Base-by-base conservation (phyloP, 2,888 invertebrate species). In the Drosophila conformis region DNA sequence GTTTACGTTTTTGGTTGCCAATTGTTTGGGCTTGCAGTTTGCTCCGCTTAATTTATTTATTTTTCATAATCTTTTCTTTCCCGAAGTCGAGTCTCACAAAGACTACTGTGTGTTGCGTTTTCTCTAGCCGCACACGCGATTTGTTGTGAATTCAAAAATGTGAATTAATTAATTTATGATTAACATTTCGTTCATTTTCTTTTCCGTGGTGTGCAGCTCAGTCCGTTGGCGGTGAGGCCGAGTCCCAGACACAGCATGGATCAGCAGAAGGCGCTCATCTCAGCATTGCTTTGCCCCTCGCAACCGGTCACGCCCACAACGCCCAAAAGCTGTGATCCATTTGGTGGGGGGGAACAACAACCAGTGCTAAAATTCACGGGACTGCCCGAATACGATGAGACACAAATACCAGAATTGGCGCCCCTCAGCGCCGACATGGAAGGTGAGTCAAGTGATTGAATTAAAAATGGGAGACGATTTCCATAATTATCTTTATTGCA, bases 301-400 rank as follows among this genome's bases (percentile, higher is more conserved):
- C 70, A 69, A 42, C 66, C 83, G 13, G 48, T 46, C 56, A 62
- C 73, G 25, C 69, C 73, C 38, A 62, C 67, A 52, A 40, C 46
- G n/a, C 52, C 42, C 11, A 48, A 35, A 15, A 58, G 53, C 67
- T 60, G 48, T 35, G 72, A 77, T 54, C 48, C 68, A 40, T 48
- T 73, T 49, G 51, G 38, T 49, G 48, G 46, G 59, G 77, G 78
- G 59, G 35, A 59, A 35, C 81, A 80, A 35, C 46, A 68, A 18
- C 48, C 62, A 4, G 27, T 33, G n/a, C 31, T 65, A 0, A 83
- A 69, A 58, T 77, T 87, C 61, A 62, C 64, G 56, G 91, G 90
- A 35, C 69, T 91, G 42, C 83, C 90, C 4, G 90, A 90, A 63
- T 91, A 88, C 51, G 91, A 92, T 79, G 92, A 91, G 68, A 54